Evolutionary conservation across 2,888 invertebrate genomes (phyloP), one percentile per base, ranked within the genome.

Genomic region (Calliphora vomitoria): DNA sequence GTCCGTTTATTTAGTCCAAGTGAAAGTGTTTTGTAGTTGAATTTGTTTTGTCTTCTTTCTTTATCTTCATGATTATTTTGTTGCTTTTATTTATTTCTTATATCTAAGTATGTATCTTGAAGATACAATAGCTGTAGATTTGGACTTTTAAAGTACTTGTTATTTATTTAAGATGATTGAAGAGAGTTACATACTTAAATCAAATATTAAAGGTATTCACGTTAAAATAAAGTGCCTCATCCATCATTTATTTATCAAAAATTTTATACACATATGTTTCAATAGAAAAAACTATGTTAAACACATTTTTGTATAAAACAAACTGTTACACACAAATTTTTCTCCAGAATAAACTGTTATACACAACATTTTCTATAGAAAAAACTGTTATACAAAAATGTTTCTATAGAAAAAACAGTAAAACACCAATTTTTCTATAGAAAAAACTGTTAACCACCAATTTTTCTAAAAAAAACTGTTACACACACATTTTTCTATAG

Each of bases 1-100:
- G 68, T 71, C 44, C 25, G 31, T 55, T 50, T 55, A 80, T 82
- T 86, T 60, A 74, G 78, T 47, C 44, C 75, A 78, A 87, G 87
- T 87, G 87, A 87, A 87, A 87, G 87, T 87, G 79, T 85, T 87
- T 82, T 68, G 11, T 25, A 38, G 13, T 44, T 50, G 13, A 74
- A 55, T 60, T 71, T 69, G 47, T 68, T 82, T 75, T 71, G 11
- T 53, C 55, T 78, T 78, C 47, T 75, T 80, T 82, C 38, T 69
- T 75, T 64, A 8, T 15, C 8, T 35, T 47, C 20, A 62, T 76
- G 25, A 78, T 58, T 71, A 8, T 71, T 85, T 74, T 44, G 20
- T 41, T 55, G 47, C 68, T 81, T 75, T 50, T 53, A 53, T 79
- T 66, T 62, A 35, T 20, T 74, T 55, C 44, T 8, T 20, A 15